phyloP scores from a whole-genome alignment of 2,797 vertebrate genomes.

The Neomorphus geoffroyi region DNA sequence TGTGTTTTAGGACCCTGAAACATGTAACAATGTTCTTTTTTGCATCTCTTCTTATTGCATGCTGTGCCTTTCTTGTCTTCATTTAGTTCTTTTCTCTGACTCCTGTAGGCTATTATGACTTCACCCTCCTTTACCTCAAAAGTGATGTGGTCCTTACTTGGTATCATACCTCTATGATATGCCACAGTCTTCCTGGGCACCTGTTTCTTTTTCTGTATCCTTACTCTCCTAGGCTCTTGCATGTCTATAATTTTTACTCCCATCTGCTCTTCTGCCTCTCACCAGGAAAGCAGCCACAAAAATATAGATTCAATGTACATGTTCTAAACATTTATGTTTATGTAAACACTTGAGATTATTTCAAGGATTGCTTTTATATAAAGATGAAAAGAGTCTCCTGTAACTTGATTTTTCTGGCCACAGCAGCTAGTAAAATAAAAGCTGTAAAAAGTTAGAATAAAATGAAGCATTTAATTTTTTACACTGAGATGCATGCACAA shows the following conservation, averaged over 20 bases:
- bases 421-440: neutral
- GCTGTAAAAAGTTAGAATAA: neutral
- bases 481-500: accelerated
- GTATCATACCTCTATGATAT: neutral
- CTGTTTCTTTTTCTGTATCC: neutral
- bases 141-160: neutral
- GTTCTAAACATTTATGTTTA: neutral
- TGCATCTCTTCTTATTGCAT: neutral
- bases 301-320: neutral
- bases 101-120: neutral
- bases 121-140: neutral
- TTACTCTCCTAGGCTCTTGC: neutral
- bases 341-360: neutral
- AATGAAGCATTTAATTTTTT: neutral
- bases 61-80: neutral
- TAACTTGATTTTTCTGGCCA: neutral
- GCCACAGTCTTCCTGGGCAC: neutral
- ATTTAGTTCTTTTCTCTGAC: neutral
- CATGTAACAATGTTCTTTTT: neutral
- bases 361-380: neutral
- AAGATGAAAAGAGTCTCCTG: neutral
- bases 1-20: neutral
- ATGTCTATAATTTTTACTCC: neutral
- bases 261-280: neutral
- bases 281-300: neutral